Evolutionary conservation across 1,140 invertebrate species (phyloP), one percentile per base, ranked within the genome.

Genomic region (Calosoma granatense): DNA sequence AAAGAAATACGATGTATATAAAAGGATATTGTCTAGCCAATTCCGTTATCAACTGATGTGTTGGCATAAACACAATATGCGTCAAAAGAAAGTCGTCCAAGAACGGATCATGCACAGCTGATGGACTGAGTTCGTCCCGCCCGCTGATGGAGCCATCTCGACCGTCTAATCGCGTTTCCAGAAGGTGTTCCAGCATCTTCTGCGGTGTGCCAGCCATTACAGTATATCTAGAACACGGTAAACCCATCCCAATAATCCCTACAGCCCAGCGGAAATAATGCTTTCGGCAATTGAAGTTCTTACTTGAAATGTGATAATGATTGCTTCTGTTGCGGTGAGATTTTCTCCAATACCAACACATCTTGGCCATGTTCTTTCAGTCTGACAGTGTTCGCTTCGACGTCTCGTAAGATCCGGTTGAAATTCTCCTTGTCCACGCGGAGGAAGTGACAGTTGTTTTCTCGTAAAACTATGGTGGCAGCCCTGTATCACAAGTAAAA

Each of bases 391-490:
- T 93, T 93, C 14, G 90, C 88, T 73, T 93, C 90, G 4, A 92
- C 88, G 74, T 93, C 90, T 60, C 86, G 72, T 30, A 90, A 72
- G 56, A 90, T 92, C 61, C 88, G 75, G 74, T 92, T 91, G 69
- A 94, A 94, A 69, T 92, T 85, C 56, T 90, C 85, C 72, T 93
- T 94, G 69, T 94, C 90, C 1, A 93, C 90, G 22, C 89, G 76
- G 22, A 93, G 71, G 66, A 93, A 87, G 68, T 92, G 89, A 63
- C 88, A 90, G 71, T 90, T 89, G 68, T 90, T 85, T 69, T 94
- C 89, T 62, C 85, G 74, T 3, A 90, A 77, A 4, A 90, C 81
- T 59, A 93, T 92, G 12, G 90, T 91, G 1, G 90, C 90, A 56
- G 90, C 89, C 70, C 89, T 88, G 69, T 52, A 75, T 68, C 51